phyloP scores from a whole-genome alignment of 30 jellyfish, hydroid and myxozoan genomes.

The Turritopsis dohrnii region DNA sequence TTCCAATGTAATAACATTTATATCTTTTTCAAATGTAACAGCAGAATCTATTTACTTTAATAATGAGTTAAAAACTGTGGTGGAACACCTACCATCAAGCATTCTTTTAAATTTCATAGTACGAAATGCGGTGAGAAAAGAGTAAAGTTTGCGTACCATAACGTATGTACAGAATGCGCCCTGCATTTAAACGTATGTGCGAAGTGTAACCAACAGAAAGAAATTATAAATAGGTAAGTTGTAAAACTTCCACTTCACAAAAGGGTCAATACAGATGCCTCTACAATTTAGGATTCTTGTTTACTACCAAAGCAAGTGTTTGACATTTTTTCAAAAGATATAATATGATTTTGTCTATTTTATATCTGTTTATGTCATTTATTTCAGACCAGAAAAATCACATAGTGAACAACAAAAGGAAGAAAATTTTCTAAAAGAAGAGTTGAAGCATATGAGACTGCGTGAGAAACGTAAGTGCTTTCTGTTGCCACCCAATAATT shows the following conservation, averaged over 20 bases:
- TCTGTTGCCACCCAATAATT: too few relatives aligned
- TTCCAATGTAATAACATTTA: background rate
- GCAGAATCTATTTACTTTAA: background rate
- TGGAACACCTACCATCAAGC: background rate
- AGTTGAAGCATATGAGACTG: background rate
- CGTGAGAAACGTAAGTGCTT: background rate
- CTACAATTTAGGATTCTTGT: too few relatives aligned
- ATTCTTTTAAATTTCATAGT: slow-evolving; percentile 19
- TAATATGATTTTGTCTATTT: background rate
- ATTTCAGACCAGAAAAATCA: slow-evolving; percentile 1
- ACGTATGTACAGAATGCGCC: slow-evolving; percentile 75
- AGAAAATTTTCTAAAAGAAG: slow-evolving; percentile 2
- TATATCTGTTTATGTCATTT: background rate
- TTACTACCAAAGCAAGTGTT: too few relatives aligned
- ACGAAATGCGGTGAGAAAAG: slow-evolving; percentile 53
- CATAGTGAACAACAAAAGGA: slow-evolving; percentile 7
- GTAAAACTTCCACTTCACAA: background rate
- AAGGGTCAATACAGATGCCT: background rate
- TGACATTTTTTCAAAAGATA: too few relatives aligned
- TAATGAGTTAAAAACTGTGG: background rate
- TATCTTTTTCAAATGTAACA: background rate
- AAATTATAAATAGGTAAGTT: slow-evolving; percentile 42
- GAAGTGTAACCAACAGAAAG: slow-evolving; percentile 52
- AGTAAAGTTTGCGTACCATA: slow-evolving; percentile 87
- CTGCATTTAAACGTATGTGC: slow-evolving; percentile 59